Conservation (phyloP, 2,888 invertebrate species). For the Cosmia pyralina region DNA sequence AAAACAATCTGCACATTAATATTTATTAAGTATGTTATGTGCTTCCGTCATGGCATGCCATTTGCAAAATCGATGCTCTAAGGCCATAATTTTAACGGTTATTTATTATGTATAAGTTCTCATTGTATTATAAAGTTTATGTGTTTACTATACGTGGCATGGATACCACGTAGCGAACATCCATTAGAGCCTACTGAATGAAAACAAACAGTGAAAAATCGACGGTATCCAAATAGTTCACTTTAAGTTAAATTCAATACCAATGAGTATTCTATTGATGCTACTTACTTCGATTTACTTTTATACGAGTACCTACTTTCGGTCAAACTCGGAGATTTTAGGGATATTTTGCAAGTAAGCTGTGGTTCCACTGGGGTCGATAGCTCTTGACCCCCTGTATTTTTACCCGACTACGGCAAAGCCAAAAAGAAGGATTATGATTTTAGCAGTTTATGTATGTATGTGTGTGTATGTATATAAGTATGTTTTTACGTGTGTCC, state of each 20-base stretch:
- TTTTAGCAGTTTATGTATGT: too few relatives aligned
- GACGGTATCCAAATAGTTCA: background rate
- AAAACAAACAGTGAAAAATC: background rate
- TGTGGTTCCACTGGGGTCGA: background rate
- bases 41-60: slow-evolving; percentile 32
- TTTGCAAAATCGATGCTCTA: slow-evolving; percentile 20
- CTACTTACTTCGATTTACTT: background rate
- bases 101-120: background rate
- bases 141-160: background rate
- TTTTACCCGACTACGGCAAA: too few relatives aligned
- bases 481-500: too few relatives aligned
- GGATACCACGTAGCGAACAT: background rate
- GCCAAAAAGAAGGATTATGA: too few relatives aligned
- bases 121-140: background rate
- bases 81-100: background rate
- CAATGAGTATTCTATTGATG: too few relatives aligned
- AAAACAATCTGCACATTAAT: slow-evolving; percentile 28
- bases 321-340: background rate
- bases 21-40: slow-evolving; percentile 21
- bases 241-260: too few relatives aligned
- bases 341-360: too few relatives aligned
- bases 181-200: background rate
- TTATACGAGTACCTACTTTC: too few relatives aligned
- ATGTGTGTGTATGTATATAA: too few relatives aligned
- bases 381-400: background rate